Base-by-base conservation (phyloP, 1,140 invertebrate species). In the Ganaspis sp. region DNA sequence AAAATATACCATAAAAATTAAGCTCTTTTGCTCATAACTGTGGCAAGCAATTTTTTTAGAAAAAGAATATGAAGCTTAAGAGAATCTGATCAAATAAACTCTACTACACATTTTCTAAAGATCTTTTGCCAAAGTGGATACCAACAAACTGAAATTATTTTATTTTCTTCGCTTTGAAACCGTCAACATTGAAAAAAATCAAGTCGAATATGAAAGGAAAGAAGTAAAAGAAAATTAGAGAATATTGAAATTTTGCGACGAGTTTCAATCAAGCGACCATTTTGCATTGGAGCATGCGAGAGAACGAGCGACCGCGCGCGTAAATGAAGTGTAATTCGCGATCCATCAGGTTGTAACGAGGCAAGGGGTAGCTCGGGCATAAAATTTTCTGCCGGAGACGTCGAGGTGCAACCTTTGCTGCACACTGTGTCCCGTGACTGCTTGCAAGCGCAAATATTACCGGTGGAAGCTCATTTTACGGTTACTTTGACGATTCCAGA, bases 301-400 rank as follows among this genome's bases (percentile, higher is more conserved):
- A 26, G 21, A 74, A 42, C 64, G 37, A 70, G 40, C 21, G 70
- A 54, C 69, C n/a, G 38, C 49, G 34, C 72, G 72, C 64, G 76
- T 75, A 84, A 83, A 84, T 81, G 80, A 82, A 78, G 79, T 77
- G 80, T 81, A 83, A 83, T 84, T 82, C 78, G 77, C 79, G 78
- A 81, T 78, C 79, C 83, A 80, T 45, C 77, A 77, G 74, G 26
- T 72, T 69, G 74, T 79, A 73, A 83, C 21, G 45, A 77, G 45
- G 45, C 45, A 17, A n/a, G 23, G 45, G 64, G 64, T 17, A 42
- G 42, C 40, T 49, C 40, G 71, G 29, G 71, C 45, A 72, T 53
- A 70, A 70, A 53, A 69, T 70, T 75, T 64, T 38, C 9, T 73
- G 21, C 34, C 37, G 17, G 64, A 72, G 49, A 73, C 75, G 42